Conservation (phyloP, 2,888 invertebrate species). For the Celastrina argiolus region DNA sequence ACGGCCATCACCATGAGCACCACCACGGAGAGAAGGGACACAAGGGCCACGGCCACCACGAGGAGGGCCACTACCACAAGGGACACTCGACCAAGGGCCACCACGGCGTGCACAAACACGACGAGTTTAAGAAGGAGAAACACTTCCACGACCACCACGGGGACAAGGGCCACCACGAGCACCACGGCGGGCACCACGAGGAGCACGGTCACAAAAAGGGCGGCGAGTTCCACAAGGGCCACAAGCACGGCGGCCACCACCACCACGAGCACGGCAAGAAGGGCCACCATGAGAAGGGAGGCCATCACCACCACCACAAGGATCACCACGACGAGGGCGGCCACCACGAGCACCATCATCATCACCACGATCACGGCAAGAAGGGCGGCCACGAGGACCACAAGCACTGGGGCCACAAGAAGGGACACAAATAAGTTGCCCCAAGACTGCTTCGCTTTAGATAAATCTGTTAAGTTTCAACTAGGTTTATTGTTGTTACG, state of each 20-base stretch:
- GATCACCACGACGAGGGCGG: slow-evolving; percentile 88
- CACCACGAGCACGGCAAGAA: slow-evolving; percentile 89
- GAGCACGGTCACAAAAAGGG: slow-evolving; percentile 90
- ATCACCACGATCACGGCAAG: slow-evolving; percentile 86
- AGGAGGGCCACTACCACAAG: slow-evolving; percentile 85
- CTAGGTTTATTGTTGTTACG: slow-evolving; percentile 50
- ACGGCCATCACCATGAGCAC: slow-evolving; percentile 81
- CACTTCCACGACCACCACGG: slow-evolving; percentile 92
- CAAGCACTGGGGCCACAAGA: slow-evolving; percentile 87
- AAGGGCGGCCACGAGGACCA: slow-evolving; percentile 89
- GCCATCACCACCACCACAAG: slow-evolving; percentile 87
- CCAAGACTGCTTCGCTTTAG: slow-evolving; percentile 37
- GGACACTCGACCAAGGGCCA: slow-evolving; percentile 92
- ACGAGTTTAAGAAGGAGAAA: slow-evolving; percentile 91
- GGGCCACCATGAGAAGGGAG: slow-evolving; percentile 88
- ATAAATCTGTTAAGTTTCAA: slow-evolving; percentile 47
- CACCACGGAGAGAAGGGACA: slow-evolving; percentile 82
- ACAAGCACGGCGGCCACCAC: slow-evolving; percentile 86
- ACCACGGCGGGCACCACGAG: slow-evolving; percentile 87
- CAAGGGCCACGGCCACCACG: slow-evolving; percentile 76
- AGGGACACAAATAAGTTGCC: slow-evolving; percentile 61
- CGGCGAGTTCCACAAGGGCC: slow-evolving; percentile 87
- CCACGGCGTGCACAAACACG: slow-evolving; percentile 89
- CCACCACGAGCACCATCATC: slow-evolving; percentile 86
- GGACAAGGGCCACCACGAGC: slow-evolving; percentile 87